Conservation (phyloP, 2,113 vertebrate species). For the Pimephales promelas region DNA sequence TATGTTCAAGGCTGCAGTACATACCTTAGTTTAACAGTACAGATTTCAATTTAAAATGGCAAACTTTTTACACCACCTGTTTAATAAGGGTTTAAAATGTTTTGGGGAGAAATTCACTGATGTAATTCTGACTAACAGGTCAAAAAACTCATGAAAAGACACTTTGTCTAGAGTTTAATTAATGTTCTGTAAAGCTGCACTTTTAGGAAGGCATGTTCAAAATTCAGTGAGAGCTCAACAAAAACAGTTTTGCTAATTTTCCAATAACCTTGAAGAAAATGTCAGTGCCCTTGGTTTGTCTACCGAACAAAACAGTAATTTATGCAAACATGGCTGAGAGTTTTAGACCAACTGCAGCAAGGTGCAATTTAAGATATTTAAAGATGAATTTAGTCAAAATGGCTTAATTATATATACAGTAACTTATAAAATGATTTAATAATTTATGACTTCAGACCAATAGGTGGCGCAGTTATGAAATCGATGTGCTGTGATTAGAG, state of each 20-base stretch:
- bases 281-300: too few species aligned
- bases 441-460: too few species aligned
- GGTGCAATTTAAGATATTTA: too few species aligned
- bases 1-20: slow-evolving; percentile 66
- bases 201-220: background rate
- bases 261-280: background rate
- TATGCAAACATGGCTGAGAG: too few species aligned
- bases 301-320: too few species aligned
- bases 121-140: slow-evolving; percentile 66
- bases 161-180: slow-evolving; percentile 65
- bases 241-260: background rate
- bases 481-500: too few species aligned
- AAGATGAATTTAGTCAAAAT: too few species aligned
- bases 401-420: too few species aligned
- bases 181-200: slow-evolving; percentile 58
- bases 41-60: slow-evolving; percentile 62
- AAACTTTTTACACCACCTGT: too few species aligned
- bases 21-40: slow-evolving; percentile 61
- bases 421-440: too few species aligned
- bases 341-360: too few species aligned
- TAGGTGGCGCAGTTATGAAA: too few species aligned
- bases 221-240: background rate
- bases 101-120: slow-evolving; percentile 57
- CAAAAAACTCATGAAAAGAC: slow-evolving; percentile 61
- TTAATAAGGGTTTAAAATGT: slow-evolving; percentile 62